Evolutionary conservation across 1,140 invertebrate species (phyloP), one percentile per base, ranked within the genome.

Genomic region (Drosophila orosa): DNA sequence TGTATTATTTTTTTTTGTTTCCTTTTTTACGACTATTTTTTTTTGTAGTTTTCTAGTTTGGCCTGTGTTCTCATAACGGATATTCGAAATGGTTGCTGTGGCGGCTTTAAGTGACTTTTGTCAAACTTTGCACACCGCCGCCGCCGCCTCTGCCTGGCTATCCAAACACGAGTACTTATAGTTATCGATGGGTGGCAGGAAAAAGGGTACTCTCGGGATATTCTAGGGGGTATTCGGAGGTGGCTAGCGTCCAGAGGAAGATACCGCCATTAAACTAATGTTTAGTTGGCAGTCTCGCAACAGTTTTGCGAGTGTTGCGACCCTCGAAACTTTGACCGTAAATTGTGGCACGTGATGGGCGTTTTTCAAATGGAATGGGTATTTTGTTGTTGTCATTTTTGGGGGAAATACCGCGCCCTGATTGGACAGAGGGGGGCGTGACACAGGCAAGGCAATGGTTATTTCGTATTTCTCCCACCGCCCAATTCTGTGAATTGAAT

Each of bases 31-130:
- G 13, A 35, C 13, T 24, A 22, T 22, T 52, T 57, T 40, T 59
- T 27, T 52, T 17, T 57, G 39, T 44, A 33, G 52, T 52, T 33
- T 59, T 55, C 44, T 57, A 57, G 66, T 50, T 75, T 50, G 72
- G 74, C 62, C 65, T 57, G 58, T 50, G 42, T 27, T 67, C 75
- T 87, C 71, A 89, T 83, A 87, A 89, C 84, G 79, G 83, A 87
- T 89, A 87, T 83, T 83, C 81, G 75, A 80, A 89, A 76, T 75
- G 81, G 79, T 42, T 58, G 66, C 68, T 72, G 80, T 48, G 73
- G 75, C 79, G 85, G 84, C 72, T 87, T 87, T 89, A 87, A 89
- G 80, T 83, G 83, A 89, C 83, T 87, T 87, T 87, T 83, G 84
- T 89, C 85, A 78, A 89, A 87, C 84, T 87, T 77, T 68, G 73